A percentile compares a stretch with the other conserved stretches of the same genome.
phyloP scores from a whole-genome alignment of 1,140 invertebrate species.

The Chironomus tepperi region DNA sequence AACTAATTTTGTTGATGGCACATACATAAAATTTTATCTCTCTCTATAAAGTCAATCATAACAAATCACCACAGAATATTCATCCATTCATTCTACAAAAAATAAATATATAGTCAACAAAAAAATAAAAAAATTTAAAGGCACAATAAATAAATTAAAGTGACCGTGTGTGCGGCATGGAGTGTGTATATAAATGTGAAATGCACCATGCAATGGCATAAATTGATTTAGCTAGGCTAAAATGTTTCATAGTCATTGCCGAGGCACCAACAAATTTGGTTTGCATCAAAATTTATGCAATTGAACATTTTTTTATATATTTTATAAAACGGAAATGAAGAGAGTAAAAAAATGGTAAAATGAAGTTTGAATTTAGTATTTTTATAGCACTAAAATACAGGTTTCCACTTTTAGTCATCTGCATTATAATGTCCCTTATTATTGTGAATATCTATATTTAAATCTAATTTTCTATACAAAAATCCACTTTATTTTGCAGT shows the following conservation, averaged over 20 bases:
- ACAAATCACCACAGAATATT: slow-evolving; percentile 13
- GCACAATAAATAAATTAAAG: slow-evolving; percentile 5
- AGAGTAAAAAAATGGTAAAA: too few relatives aligned
- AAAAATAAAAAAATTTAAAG: not conserved
- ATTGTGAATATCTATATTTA: too few relatives aligned
- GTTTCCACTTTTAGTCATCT: too few relatives aligned
- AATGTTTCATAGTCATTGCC: not conserved
- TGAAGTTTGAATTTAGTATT: too few relatives aligned
- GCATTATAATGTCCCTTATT: too few relatives aligned
- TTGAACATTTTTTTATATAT: too few relatives aligned
- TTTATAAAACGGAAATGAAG: too few relatives aligned
- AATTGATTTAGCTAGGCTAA: slow-evolving; percentile 13
- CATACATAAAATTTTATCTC: not conserved
- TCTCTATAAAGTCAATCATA: slow-evolving; percentile 3
- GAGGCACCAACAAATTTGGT: not conserved
- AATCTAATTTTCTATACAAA: too few relatives aligned
- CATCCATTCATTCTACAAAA: not conserved
- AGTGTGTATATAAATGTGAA: not conserved
- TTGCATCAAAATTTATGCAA: not conserved
- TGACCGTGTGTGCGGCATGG: not conserved
- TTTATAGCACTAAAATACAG: too few relatives aligned
- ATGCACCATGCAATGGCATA: slow-evolving; percentile 12
- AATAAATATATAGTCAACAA: not conserved
- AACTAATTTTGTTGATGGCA: too few relatives aligned
- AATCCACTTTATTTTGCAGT: not conserved